Conservation (phyloP, 2,888 invertebrate species). For the Pyrocoelia pectoralis region DNA sequence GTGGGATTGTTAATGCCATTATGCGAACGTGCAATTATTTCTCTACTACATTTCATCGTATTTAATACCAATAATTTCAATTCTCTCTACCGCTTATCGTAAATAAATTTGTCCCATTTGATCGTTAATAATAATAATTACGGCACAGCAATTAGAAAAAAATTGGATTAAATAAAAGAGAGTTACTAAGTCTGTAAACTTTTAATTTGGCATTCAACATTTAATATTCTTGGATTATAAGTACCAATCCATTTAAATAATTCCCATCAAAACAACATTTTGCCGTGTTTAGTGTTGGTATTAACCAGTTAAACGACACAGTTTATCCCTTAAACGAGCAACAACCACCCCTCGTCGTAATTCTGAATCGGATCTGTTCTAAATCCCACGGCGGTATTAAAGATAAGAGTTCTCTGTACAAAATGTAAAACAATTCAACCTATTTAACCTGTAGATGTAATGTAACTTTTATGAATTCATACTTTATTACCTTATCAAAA, state of each 20-base stretch:
- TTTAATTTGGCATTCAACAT: constrained; percentile 1
- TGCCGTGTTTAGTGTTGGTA: constrained; percentile 18
- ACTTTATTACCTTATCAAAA: constrained; percentile 29
- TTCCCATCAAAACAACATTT: constrained; percentile 18
- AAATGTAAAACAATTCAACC: constrained; percentile 36
- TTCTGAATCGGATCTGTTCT: constrained; percentile 30
- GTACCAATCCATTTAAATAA: constrained; percentile 12
- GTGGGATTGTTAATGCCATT: constrained; percentile 23
- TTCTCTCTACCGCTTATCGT: no score
- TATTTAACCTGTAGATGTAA: constrained; percentile 29
- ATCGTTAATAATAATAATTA: no score
- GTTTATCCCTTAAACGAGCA: constrained; percentile 25
- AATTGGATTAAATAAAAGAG: neutral
- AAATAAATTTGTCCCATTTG: no score
- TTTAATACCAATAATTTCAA: no score
- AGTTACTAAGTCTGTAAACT: neutral
- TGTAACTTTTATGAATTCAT: constrained; percentile 23
- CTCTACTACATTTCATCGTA: neutral
- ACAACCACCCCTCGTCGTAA: constrained; percentile 28
- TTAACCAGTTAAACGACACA: constrained; percentile 24
- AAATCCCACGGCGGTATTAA: constrained; percentile 32
- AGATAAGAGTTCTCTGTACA: constrained; percentile 31
- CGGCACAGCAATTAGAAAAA: no score
- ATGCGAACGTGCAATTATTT: constrained; percentile 7
- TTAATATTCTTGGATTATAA: constrained; percentile 6